Evolutionary conservation across 2,797 vertebrate genomes (phyloP).

Genomic region (Nyctalus aviator): DNA sequence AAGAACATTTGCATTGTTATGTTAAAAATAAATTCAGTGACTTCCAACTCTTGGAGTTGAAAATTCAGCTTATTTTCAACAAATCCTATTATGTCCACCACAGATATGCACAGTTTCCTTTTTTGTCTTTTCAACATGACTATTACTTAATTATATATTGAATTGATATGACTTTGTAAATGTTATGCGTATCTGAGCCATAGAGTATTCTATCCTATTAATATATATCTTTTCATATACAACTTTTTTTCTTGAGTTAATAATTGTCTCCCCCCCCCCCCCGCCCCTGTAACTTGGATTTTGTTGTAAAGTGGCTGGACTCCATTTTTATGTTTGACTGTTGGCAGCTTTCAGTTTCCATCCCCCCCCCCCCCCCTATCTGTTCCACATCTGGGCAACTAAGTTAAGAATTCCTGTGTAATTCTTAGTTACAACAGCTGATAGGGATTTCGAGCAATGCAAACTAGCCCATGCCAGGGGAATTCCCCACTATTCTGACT

Average conservation of each 20-base stretch:
- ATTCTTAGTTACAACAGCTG: not conserved
- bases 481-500: not conserved
- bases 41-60: not conserved
- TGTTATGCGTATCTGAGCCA: not conserved
- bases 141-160: not conserved
- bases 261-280: not conserved
- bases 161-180: not conserved
- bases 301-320: constrained; percentile 13
- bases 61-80: not conserved
- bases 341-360: not conserved
- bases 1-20: not conserved
- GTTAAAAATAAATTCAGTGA: not conserved
- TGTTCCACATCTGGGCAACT: not conserved
- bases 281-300: not conserved
- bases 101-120: not conserved
- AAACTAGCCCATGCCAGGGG: not conserved
- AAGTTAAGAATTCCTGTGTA: not conserved
- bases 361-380: not conserved
- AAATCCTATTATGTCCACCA: not conserved
- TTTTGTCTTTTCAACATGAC: not conserved
- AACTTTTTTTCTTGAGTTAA: not conserved
- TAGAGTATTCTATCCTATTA: not conserved
- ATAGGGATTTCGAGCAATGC: not conserved
- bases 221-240: not conserved
- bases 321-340: constrained; percentile 11